Conservation (phyloP, 2,113 vertebrate species). For the Copsychus sechellarum region DNA sequence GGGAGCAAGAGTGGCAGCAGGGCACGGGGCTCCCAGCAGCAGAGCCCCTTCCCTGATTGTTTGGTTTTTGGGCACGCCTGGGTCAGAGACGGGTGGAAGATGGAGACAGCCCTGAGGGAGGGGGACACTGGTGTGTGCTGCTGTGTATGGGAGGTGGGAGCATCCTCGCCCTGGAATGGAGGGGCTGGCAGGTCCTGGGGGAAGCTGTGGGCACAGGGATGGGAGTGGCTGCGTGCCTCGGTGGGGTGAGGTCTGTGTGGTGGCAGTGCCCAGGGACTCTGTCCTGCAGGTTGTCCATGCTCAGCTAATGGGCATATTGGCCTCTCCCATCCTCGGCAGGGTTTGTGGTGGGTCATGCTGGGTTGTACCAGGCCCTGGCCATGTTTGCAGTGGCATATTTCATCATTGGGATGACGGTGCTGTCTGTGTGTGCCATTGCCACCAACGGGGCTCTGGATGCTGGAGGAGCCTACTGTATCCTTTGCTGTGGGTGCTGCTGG, state of each 20-base stretch:
- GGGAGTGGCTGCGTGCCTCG: accelerated
- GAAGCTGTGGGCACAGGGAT: not conserved
- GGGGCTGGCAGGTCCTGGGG: not conserved
- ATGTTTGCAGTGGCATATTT: slow-evolving; percentile 90
- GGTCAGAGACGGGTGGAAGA: not conserved
- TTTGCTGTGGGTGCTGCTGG: slow-evolving; percentile 16
- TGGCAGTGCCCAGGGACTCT: not conserved
- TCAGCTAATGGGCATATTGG: not conserved
- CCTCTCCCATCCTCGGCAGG: slow-evolving; percentile 59
- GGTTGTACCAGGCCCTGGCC: slow-evolving; percentile 83
- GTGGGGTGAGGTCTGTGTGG: not conserved
- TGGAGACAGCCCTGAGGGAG: not conserved
- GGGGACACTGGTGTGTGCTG: not conserved
- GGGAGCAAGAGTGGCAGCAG: not conserved
- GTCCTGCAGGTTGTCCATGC: not conserved
- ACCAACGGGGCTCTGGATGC: slow-evolving; percentile 91
- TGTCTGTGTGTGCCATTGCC: slow-evolving; percentile 90
- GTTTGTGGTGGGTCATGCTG: slow-evolving; percentile 88
- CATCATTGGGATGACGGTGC: slow-evolving; percentile 90
- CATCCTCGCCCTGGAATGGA: not conserved
- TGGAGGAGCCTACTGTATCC: slow-evolving; percentile 93
- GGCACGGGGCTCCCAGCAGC: accelerated
- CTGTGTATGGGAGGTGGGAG: not conserved
- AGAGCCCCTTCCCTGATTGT: not conserved
- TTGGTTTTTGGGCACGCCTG: not conserved